Conservation (phyloP, 2,888 invertebrate genomes). For the Cephus rjabovi region DNA sequence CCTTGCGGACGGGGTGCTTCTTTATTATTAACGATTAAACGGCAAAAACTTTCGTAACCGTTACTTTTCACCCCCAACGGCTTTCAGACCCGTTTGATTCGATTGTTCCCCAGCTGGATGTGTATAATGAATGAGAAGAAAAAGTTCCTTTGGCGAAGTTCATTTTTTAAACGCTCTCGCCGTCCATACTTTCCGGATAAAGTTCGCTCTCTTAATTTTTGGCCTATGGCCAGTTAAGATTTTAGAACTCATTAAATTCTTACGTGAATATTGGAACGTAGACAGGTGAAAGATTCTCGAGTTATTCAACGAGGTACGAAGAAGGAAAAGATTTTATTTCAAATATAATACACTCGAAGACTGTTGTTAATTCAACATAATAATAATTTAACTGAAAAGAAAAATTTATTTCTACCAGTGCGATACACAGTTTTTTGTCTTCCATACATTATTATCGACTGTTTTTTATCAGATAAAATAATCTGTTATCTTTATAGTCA, state of each 20-base stretch:
- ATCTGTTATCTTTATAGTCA: neutral
- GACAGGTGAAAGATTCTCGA: neutral
- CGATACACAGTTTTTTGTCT: neutral
- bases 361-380: neutral
- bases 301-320: neutral
- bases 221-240: neutral
- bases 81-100: slow-evolving; percentile 5
- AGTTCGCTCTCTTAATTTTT: neutral
- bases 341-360: neutral
- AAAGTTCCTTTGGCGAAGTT: neutral
- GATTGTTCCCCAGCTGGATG: slow-evolving; percentile 26
- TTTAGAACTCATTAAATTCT: neutral
- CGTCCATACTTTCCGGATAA: neutral
- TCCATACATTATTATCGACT: neutral
- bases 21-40: neutral
- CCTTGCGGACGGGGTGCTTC: neutral
- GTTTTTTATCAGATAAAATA: neutral
- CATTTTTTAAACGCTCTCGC: neutral
- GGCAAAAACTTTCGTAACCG: neutral
- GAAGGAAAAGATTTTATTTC: neutral
- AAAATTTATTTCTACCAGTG: neutral
- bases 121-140: slow-evolving; percentile 28
- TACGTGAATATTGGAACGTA: neutral
- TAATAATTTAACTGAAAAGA: neutral
- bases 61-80: neutral